Evolutionary conservation across 2,888 invertebrate species (phyloP).

Genomic region (Cremastinae sp.): DNA sequence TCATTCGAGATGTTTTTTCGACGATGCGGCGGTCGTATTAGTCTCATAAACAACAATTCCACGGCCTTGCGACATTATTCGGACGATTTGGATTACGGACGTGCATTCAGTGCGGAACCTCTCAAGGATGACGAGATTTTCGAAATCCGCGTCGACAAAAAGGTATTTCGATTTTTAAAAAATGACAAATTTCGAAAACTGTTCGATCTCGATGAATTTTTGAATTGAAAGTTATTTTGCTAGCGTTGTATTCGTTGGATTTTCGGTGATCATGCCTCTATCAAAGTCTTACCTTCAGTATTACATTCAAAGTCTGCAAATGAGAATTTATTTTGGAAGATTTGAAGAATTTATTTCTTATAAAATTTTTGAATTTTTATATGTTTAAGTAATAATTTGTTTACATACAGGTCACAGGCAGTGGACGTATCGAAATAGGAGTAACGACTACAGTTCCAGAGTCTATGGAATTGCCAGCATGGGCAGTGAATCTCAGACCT

Average conservation of each 20-base stretch:
- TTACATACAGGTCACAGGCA: slow-evolving; percentile 87
- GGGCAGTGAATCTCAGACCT: slow-evolving; percentile 89
- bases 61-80: slow-evolving; percentile 90
- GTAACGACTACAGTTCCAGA: slow-evolving; percentile 87
- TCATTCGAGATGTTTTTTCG: slow-evolving; percentile 84
- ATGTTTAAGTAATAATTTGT: no score
- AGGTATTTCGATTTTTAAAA: slow-evolving; percentile 82
- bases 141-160: slow-evolving; percentile 93
- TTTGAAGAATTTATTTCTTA: no score
- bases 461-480: slow-evolving; percentile 86
- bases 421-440: slow-evolving; percentile 89
- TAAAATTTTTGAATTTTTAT: no score
- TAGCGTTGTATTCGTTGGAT: no score
- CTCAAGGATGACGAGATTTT: slow-evolving; percentile 90
- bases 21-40: slow-evolving; percentile 92
- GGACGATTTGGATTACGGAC: slow-evolving; percentile 94
- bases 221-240: not conserved
- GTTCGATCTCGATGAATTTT: not conserved
- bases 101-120: slow-evolving; percentile 91
- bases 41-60: slow-evolving; percentile 90
- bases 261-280: no score
- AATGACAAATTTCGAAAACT: not conserved
- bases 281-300: no score
- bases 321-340: no score
- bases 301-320: no score